These are phyloP conservation scores for Styela clava DNA, from an alignment of 23 tunicate genomes.

Conservation along the genomic window DNA sequence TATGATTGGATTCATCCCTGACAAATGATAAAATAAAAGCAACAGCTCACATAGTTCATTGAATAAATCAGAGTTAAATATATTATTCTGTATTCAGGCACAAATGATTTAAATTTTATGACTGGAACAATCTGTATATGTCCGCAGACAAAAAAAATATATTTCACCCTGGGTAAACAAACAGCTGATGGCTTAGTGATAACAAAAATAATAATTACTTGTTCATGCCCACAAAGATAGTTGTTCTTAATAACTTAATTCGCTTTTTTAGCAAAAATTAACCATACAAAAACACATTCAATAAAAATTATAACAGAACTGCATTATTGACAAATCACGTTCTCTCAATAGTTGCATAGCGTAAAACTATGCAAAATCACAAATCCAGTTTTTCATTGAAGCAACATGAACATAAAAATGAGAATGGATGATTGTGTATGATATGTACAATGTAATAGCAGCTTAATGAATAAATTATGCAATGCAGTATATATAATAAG, in stretches of 20 bases:
- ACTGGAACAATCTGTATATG: too few species aligned
- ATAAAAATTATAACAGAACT: not conserved
- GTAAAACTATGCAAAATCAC: not conserved
- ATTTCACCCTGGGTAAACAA: too few species aligned
- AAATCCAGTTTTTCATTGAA: not conserved
- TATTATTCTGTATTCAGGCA: not conserved
- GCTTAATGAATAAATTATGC: too few species aligned
- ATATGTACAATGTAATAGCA: too few species aligned
- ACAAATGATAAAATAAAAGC: not conserved
- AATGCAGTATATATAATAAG: too few species aligned
- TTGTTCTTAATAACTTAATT: too few species aligned
- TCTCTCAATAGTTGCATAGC: not conserved
- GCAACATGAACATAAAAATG: not conserved
- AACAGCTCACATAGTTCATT: not conserved
- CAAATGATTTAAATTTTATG: not conserved
- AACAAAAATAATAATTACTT: too few species aligned
- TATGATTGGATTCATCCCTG: not conserved
- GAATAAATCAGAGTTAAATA: not conserved
- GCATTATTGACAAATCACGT: not conserved
- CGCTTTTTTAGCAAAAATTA: too few species aligned
- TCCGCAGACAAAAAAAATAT: too few species aligned
- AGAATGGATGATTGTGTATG: not conserved
- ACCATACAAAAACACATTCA: not conserved
- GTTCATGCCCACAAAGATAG: too few species aligned
- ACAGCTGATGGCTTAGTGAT: too few species aligned